A percentile compares a stretch with the other conserved stretches of the same genome.
These are phyloP conservation scores for Euura lappo DNA, from an alignment of 1,140 invertebrate species.

Conservation along the genomic window DNA sequence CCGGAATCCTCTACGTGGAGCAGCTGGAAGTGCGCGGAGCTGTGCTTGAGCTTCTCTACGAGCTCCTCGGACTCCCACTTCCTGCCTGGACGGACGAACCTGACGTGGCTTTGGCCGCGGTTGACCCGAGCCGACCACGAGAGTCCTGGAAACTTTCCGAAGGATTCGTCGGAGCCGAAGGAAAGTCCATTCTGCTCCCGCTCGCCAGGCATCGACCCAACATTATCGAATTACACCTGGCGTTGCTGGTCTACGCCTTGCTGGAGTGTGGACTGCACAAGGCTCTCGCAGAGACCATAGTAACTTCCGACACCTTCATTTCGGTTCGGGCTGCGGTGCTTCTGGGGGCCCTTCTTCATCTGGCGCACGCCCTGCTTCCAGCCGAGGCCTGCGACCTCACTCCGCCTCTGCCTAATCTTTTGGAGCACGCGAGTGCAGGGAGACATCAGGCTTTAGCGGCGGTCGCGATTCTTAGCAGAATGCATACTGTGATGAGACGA, in stretches of 20 bases:
- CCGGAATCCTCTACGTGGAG: slow-evolving; percentile 86
- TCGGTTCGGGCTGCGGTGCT: slow-evolving; percentile 90
- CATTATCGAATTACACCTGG: slow-evolving; percentile 88
- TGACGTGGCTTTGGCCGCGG: slow-evolving; percentile 81
- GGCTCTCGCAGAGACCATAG: slow-evolving; percentile 90
- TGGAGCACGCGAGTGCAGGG: slow-evolving; percentile 78
- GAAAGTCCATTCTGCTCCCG: slow-evolving; percentile 80
- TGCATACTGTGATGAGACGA: slow-evolving; percentile 81
- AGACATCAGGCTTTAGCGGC: slow-evolving; percentile 81
- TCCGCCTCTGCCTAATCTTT: slow-evolving; percentile 80
- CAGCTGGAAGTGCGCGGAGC: slow-evolving; percentile 89
- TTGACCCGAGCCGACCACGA: slow-evolving; percentile 78
- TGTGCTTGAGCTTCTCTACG: slow-evolving; percentile 89
- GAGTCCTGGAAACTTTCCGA: slow-evolving; percentile 88
- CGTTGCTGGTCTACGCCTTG: slow-evolving; percentile 88
- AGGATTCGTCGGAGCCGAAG: slow-evolving; percentile 92
- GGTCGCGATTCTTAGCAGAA: slow-evolving; percentile 76
- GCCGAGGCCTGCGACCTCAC: slow-evolving; percentile 82
- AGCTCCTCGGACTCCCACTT: slow-evolving; percentile 82
- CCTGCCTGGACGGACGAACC: slow-evolving; percentile 93
- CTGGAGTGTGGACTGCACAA: slow-evolving; percentile 85
- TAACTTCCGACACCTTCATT: slow-evolving; percentile 85
- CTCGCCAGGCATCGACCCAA: slow-evolving; percentile 84
- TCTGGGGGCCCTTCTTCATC: slow-evolving; percentile 84
- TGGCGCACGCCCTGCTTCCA: slow-evolving; percentile 84